Evolutionary conservation across 2,797 vertebrate genomes (phyloP).

Genomic region (Tolypeutes matacus): DNA sequence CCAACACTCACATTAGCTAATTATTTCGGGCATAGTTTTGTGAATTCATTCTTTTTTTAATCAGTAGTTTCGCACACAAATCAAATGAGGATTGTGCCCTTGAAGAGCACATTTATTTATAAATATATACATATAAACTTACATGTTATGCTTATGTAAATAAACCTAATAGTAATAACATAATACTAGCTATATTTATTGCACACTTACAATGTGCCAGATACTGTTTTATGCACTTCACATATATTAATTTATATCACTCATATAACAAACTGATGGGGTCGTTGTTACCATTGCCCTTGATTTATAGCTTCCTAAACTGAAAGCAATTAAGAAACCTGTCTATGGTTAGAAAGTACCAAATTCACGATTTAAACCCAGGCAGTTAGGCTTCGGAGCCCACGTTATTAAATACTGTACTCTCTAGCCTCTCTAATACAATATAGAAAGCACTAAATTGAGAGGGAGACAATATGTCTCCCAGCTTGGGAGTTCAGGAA

Average conservation of each 20-base stretch:
- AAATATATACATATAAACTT: not conserved
- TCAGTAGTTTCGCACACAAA: slow-evolving; percentile 23
- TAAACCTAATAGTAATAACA: not conserved
- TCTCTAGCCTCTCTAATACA: not conserved
- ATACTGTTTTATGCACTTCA: not conserved
- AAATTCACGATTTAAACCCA: slow-evolving; percentile 34
- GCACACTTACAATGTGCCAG: not conserved
- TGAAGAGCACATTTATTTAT: not conserved
- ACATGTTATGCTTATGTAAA: not conserved
- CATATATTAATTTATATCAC: not conserved
- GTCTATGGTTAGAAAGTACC: not conserved
- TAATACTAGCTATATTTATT: slow-evolving; percentile 23
- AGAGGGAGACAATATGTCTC: not conserved
- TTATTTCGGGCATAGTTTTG: slow-evolving; percentile 13
- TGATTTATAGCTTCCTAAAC: slow-evolving; percentile 15
- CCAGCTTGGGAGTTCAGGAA: not conserved
- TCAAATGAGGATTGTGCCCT: not conserved
- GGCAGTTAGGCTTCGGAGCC: not conserved
- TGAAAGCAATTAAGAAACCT: slow-evolving; percentile 51
- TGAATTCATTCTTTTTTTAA: not conserved
- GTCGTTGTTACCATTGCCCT: not conserved
- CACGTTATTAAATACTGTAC: not conserved
- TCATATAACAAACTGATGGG: not conserved
- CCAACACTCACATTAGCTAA: not conserved
- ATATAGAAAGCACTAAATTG: not conserved